Evolutionary conservation across 2,797 vertebrate genomes (phyloP).

Genomic region (Macrochelys suwanniensis): DNA sequence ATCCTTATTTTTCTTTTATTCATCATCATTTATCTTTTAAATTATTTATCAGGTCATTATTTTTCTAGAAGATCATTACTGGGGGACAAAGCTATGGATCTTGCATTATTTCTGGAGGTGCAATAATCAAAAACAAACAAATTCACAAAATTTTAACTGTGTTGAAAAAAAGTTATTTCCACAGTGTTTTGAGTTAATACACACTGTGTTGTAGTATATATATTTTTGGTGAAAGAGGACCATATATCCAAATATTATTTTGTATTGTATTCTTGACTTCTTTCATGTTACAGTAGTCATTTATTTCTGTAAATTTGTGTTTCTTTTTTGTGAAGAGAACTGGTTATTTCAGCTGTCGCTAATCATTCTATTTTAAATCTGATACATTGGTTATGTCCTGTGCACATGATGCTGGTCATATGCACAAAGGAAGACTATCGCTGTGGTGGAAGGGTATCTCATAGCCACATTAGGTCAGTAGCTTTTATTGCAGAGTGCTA

Average conservation of each 20-base stretch:
- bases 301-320: not conserved
- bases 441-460: not conserved
- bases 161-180: not conserved
- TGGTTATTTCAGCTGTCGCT: conserved; percentile 6
- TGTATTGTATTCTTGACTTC: not conserved
- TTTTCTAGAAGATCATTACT: not conserved
- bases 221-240: not conserved
- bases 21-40: fast-evolving
- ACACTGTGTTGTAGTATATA: fast-evolving
- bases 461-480: not conserved
- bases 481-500: not conserved
- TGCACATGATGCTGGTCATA: not conserved
- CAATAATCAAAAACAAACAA: not conserved
- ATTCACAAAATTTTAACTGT: not conserved
- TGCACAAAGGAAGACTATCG: not conserved
- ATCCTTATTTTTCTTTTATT: not conserved
- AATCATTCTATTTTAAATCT: not conserved
- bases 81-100: not conserved
- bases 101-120: not conserved
- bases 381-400: not conserved
- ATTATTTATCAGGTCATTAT: fast-evolving
- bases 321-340: not conserved
- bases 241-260: not conserved
- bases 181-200: not conserved
- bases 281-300: not conserved